These are phyloP conservation scores for Schlechtendalia chinensis DNA, from an alignment of 1,140 invertebrate species.

Conservation along the genomic window DNA sequence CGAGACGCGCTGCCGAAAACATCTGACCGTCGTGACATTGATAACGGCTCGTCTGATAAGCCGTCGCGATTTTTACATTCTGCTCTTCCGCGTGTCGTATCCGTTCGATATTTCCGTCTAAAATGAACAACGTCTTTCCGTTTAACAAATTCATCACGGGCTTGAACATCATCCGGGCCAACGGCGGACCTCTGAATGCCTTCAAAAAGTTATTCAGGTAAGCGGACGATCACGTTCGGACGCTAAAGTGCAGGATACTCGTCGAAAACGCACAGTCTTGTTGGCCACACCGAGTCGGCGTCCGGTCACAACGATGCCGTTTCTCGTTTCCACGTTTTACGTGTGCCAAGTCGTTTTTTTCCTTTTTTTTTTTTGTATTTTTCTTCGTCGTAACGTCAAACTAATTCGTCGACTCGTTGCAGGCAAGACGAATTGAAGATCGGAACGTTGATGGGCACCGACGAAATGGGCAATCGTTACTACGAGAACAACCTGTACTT, in stretches of 20 bases:
- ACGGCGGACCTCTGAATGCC: slow-evolving; percentile 73
- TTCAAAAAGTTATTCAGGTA: slow-evolving; percentile 76
- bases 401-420: slow-evolving; percentile 51
- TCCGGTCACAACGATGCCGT: too few species aligned
- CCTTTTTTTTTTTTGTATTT: too few species aligned
- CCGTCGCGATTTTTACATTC: background rate
- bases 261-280: too few species aligned
- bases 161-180: slow-evolving; percentile 68
- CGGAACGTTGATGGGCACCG: slow-evolving; percentile 84
- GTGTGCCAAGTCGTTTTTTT: too few species aligned
- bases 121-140: slow-evolving; percentile 50
- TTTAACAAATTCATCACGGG: slow-evolving; percentile 72
- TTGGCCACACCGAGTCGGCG: too few species aligned
- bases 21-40: slow-evolving; percentile 23
- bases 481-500: slow-evolving; percentile 90
- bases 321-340: too few species aligned
- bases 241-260: too few species aligned
- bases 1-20: background rate
- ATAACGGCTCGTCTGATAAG: background rate
- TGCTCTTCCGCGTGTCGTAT: too few species aligned
- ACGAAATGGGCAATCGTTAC: slow-evolving; percentile 96
- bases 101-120: background rate
- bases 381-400: too few species aligned
- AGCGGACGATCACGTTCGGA: too few species aligned
- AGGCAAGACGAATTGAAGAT: slow-evolving; percentile 85